Evolutionary conservation across 2,888 invertebrate species (phyloP), one percentile per base, ranked within the genome.

Genomic region (Allygus modestus): DNA sequence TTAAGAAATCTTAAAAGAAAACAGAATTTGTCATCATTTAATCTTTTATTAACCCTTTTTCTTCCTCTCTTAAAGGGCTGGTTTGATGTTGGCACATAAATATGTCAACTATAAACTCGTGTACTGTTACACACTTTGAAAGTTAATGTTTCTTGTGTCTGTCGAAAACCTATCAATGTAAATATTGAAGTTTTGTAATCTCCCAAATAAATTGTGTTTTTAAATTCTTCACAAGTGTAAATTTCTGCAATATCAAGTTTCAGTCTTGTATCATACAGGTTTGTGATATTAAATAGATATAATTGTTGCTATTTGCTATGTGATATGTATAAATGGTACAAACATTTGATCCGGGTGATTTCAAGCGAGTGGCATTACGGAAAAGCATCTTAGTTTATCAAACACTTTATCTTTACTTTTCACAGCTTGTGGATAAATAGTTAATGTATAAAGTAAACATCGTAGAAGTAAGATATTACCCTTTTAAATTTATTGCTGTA

Each of bases 231-330:
- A 58, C 26, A 23, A 58, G 23, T 23, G 12, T 20, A 58, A 58
- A 9, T 58, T 1, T 28, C 28, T 31, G 28, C 31, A 31, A 65
- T 28, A 28, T 28, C 28, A 65, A 26, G 7, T 26, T 58, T 58
- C 58, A 4, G 7, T 20, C 26, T 31, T 58, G 31, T 65, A 65
- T 17, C 15, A 28, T 58, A 58, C 0, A 28, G 65, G 28, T 65
- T 65, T 65, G 65, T 65, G 65, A 65, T 65, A 65, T 31, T 28
- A 65, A 26, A 31, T 31, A 54, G 54, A 23, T 58, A 23, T 58
- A 58, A 20, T 20, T 51, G 5, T 58, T 23, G 26, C 58, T 58
- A 58, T 58, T 20, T 58, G 58, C 58, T 58, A 58, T 58, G 58
- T 58, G 58, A 58, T 58, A 23, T 58, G 2, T 23, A 58, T 2